Evolutionary conservation across 2,113 vertebrate genomes (phyloP).

Genomic region (Odobenus rosmarus): DNA sequence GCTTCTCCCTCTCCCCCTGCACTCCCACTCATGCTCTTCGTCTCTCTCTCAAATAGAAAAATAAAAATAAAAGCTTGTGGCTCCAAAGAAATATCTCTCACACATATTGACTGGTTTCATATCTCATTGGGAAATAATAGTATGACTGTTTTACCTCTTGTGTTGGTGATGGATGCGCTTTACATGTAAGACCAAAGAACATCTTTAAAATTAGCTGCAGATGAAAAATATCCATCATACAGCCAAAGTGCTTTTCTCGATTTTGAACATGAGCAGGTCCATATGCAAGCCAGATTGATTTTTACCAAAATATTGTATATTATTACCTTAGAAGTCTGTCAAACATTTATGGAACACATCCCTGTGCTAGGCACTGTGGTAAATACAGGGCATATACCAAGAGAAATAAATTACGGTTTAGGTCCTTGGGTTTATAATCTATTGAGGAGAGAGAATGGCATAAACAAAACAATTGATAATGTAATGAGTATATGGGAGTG

Average conservation of each 20-base stretch:
- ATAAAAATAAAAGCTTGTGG: neutral
- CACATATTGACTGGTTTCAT: neutral
- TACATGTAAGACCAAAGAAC: neutral
- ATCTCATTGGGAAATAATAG: constrained; percentile 2
- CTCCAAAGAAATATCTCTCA: neutral
- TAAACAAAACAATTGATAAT: neutral
- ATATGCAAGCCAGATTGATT: neutral
- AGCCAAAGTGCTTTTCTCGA: neutral
- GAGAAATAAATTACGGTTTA: neutral
- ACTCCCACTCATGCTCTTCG: neutral
- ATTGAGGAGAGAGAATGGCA: neutral
- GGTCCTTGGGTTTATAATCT: neutral
- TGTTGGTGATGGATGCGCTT: neutral
- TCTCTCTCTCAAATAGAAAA: neutral
- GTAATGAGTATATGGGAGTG: neutral
- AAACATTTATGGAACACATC: neutral
- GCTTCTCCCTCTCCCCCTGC: neutral
- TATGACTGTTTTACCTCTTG: neutral
- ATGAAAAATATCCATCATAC: neutral
- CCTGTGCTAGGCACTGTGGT: neutral
- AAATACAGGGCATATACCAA: neutral
- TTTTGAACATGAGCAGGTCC: neutral
- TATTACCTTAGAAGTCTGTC: neutral
- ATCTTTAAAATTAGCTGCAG: neutral
- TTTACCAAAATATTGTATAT: neutral